A percentile compares a stretch with the other conserved stretches of the same genome.
Conservation (phyloP, 2,888 invertebrate species). For the Diadegma fenestrale region DNA sequence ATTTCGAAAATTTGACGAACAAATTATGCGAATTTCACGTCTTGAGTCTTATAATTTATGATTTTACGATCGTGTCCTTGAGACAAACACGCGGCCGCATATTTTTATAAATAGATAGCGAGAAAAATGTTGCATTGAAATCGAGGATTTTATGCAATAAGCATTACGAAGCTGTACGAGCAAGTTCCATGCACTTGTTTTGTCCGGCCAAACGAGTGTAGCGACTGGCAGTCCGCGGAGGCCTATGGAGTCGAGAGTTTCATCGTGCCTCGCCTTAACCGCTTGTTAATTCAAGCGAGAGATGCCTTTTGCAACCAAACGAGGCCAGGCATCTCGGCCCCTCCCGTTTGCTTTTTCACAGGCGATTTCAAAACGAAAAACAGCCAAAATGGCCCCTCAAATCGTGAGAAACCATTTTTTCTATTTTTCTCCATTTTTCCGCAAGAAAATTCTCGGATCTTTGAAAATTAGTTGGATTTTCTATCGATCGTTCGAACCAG, state of each 20-base stretch:
- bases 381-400: neutral
- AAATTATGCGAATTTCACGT: neutral
- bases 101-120: neutral
- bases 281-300: conserved; percentile 64
- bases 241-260: conserved; percentile 1
- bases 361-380: neutral
- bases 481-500: no score
- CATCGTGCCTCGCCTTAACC: conserved; percentile 58
- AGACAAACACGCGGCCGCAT: neutral
- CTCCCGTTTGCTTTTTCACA: conserved; percentile 11
- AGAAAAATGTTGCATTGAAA: conserved; percentile 13
- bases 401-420: neutral
- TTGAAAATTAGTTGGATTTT: no score
- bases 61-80: conserved; percentile 10
- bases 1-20: no score
- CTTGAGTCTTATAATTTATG: conserved; percentile 1
- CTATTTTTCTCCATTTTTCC: no score
- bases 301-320: conserved; percentile 55
- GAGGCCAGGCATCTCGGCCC: conserved; percentile 28
- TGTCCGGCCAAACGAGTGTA: neutral
- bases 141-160: conserved; percentile 14
- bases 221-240: neutral
- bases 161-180: neutral
- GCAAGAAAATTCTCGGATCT: no score
- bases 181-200: neutral